phyloP scores from a whole-genome alignment of 1,140 invertebrate species.

The Gerris buenoi region DNA sequence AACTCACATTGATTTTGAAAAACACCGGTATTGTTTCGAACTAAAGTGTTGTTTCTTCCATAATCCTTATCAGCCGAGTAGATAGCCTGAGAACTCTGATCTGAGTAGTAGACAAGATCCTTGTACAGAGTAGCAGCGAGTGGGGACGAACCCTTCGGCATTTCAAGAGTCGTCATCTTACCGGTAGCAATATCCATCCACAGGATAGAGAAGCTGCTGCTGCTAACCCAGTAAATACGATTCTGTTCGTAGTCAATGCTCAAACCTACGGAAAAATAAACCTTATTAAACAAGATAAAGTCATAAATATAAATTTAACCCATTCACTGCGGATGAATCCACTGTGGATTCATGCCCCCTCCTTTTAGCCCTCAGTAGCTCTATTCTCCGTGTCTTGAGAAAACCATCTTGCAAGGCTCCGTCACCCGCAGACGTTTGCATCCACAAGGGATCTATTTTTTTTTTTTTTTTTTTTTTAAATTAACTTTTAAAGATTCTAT shows the following conservation, averaged over 20 bases:
- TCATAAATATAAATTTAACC: too few species aligned
- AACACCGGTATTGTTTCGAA: slow-evolving; percentile 47
- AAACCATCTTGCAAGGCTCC: too few species aligned
- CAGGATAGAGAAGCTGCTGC: slow-evolving; percentile 41
- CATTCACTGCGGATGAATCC: too few species aligned
- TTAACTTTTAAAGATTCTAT: too few species aligned
- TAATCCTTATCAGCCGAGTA: slow-evolving; percentile 37
- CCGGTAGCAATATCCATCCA: slow-evolving; percentile 41
- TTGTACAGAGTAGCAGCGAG: slow-evolving; percentile 42
- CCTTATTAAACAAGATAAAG: too few species aligned
- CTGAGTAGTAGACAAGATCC: slow-evolving; percentile 37
- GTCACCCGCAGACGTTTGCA: too few species aligned
- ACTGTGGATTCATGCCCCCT: too few species aligned
- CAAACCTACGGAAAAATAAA: slow-evolving; percentile 33
- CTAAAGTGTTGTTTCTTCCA: slow-evolving; percentile 26
- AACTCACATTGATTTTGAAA: too few species aligned
- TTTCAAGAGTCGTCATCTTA: slow-evolving; percentile 31
- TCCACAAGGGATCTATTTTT: too few species aligned
- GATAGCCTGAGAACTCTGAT: slow-evolving; percentile 39
- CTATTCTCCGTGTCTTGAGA: too few species aligned
- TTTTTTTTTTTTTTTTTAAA: too few species aligned
- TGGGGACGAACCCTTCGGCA: slow-evolving; percentile 26
- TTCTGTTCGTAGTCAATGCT: slow-evolving; percentile 41
- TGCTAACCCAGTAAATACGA: slow-evolving; percentile 55
- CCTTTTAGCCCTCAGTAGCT: too few species aligned